Evolutionary conservation across 2,113 vertebrate species (phyloP).

Genomic region (Cercocebus atys): DNA sequence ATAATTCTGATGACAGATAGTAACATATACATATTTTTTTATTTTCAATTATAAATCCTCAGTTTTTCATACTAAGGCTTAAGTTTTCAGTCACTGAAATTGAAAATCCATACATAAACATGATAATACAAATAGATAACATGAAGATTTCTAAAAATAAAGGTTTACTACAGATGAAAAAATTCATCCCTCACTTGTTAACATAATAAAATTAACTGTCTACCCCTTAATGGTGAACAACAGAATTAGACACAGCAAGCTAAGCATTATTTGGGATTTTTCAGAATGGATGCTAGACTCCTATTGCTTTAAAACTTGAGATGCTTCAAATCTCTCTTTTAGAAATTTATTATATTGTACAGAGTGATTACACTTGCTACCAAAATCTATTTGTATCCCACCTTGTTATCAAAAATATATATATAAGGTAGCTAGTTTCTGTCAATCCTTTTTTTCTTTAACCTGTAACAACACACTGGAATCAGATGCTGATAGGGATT

Average conservation of each 20-base stretch:
- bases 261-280: neutral
- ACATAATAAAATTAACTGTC: neutral
- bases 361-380: neutral
- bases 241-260: neutral
- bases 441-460: neutral
- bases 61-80: slow-evolving; percentile 33
- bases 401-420: neutral
- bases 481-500: neutral
- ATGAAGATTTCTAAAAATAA: neutral
- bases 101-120: slow-evolving; percentile 16
- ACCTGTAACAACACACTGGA: neutral
- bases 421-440: neutral
- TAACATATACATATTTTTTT: neutral
- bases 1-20: neutral
- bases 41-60: slow-evolving; percentile 24
- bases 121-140: neutral
- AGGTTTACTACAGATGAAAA: neutral
- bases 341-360: neutral
- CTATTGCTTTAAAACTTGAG: slow-evolving; percentile 60
- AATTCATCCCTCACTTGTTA: neutral
- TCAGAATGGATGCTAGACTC: neutral
- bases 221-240: neutral
- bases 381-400: neutral
- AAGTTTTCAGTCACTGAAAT: neutral
- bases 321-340: neutral